phyloP scores from a whole-genome alignment of 2,797 vertebrate genomes.

The Eptatretus atami region DNA sequence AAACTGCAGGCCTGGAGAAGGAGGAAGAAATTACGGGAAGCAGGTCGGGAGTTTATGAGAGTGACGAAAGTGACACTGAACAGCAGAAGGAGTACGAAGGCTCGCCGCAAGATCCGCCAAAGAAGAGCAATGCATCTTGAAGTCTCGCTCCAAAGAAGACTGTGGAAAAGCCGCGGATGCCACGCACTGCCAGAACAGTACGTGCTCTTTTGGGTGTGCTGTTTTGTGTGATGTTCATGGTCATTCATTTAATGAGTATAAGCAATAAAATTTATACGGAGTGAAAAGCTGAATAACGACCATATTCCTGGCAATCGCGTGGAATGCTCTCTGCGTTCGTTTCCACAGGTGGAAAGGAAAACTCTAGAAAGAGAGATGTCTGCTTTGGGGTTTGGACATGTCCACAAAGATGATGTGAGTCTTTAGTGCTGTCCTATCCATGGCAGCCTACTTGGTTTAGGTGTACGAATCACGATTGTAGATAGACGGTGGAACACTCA shows the following conservation, averaged over 20 bases:
- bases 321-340: background rate
- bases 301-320: background rate
- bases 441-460: too few species aligned
- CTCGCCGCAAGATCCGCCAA: conserved; percentile 49
- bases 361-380: conserved; percentile 56
- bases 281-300: too few species aligned
- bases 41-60: conserved; percentile 66
- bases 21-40: conserved; percentile 62
- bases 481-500: too few species aligned
- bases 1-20: conserved; percentile 48
- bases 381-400: conserved; percentile 55
- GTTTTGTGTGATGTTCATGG: too few species aligned
- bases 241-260: too few species aligned
- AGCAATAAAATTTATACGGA: too few species aligned
- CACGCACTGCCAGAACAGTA: conserved; percentile 55
- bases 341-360: conserved; percentile 37
- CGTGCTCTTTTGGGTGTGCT: conserved; percentile 3
- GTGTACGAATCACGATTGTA: too few species aligned
- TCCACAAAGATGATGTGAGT: conserved; percentile 31
- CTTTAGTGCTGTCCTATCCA: background rate
- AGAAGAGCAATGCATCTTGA: conserved; percentile 41
- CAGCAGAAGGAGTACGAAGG: conserved; percentile 50
- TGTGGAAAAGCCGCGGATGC: conserved; percentile 41
- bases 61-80: conserved; percentile 59
- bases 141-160: conserved; percentile 49